Base-by-base conservation (phyloP, 2,113 vertebrate genomes). In the Chaetodon auriga region DNA sequence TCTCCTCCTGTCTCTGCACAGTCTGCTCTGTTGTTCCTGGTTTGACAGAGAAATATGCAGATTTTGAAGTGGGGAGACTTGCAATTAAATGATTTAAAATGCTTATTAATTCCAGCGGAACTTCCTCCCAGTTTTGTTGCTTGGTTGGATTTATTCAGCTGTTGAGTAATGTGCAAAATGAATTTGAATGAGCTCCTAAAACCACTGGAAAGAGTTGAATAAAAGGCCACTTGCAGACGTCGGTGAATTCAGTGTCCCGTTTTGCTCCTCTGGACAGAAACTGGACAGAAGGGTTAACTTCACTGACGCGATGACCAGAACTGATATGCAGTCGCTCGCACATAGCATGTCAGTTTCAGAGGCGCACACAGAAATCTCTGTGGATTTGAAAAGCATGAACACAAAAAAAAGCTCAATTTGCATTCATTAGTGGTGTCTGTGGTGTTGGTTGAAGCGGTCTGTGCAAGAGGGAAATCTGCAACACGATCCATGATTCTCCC, bases 341-440 rank as follows among this genome's bases (percentile, higher is more conserved):
- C 71, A 76, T 58, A 48, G 46, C 79, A 68, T 84, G 87, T 88
- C 80, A 54, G 70, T 60, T 78, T 84, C 68, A 78, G 57, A 64
- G 77, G 79, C 76, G 57, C 68, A 62, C 53, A 19, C 54, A 41
- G 53, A 48, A 53, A 76, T 62, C 45, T 82, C 61, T 13, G 64
- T 75, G 57, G 79, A 75, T 58, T 51, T 48, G 62, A 81, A 83
- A 80, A 60, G 43, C 55, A 66, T 43, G 25, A 78, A 70, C 51
- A 63, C 51, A 21, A 53, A 2, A 9, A 25, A 63, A 38, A 62
- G 80, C 23, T 66, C 7, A 38, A 90, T 90, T 90, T 87, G 79
- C 86, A 89, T 92, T 90, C 71, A 82, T 90, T 89, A 83, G 64
- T 49, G 53, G 53, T 71, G 73, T 85, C 45, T 82, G 73, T 71